Evolutionary conservation across 1,140 invertebrate genomes (phyloP).

Genomic region (Phymastichus coffea): DNA sequence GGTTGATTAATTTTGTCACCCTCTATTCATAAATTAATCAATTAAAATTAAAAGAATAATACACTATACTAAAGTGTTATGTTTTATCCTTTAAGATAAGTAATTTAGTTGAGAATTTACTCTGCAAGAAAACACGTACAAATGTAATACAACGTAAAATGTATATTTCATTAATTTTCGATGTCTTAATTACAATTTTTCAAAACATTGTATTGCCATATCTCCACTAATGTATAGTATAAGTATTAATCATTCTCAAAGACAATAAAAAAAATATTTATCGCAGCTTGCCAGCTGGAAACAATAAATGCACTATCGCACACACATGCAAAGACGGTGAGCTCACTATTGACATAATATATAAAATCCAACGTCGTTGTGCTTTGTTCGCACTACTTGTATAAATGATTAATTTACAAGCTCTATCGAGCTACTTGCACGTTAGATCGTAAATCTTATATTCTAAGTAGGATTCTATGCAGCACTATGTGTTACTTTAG

Average conservation of each 20-base stretch:
- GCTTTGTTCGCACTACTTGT: neutral
- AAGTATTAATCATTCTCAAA: neutral
- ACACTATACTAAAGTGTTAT: neutral
- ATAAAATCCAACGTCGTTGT: neutral
- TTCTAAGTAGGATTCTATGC: slow-evolving; percentile 8
- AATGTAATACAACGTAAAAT: slow-evolving; percentile 12
- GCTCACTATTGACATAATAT: neutral
- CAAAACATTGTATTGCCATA: slow-evolving; percentile 3
- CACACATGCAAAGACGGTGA: slow-evolving; percentile 2
- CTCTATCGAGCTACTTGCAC: neutral
- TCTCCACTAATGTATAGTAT: neutral
- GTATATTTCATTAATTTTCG: slow-evolving; percentile 15
- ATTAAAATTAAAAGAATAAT: neutral
- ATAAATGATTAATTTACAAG: neutral
- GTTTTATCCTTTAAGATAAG: too few relatives aligned
- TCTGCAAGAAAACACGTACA: too few relatives aligned
- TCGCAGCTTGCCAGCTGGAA: slow-evolving; percentile 1
- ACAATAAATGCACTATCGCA: slow-evolving; percentile 9
- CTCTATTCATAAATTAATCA: neutral
- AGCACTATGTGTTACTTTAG: slow-evolving; percentile 1
- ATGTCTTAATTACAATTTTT: slow-evolving; percentile 10
- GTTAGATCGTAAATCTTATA: neutral
- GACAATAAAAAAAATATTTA: slow-evolving; percentile 13
- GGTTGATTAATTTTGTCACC: neutral
- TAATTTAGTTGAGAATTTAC: too few relatives aligned